Evolutionary conservation across 2,113 vertebrate genomes (phyloP).

Genomic region (Martes martes): DNA sequence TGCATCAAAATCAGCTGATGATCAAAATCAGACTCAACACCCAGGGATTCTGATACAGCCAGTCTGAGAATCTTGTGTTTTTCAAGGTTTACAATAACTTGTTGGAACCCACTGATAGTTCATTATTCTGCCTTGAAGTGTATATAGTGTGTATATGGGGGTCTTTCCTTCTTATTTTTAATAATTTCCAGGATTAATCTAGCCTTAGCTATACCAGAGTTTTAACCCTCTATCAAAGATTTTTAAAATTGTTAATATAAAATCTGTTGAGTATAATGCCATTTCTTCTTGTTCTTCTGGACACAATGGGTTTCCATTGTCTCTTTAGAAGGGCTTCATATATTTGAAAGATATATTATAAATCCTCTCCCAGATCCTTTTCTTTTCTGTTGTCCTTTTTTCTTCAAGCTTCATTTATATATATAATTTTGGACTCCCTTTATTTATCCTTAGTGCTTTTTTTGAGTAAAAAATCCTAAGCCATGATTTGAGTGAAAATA

Average conservation of each 20-base stretch:
- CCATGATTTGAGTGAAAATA: neutral
- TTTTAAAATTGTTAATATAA: neutral
- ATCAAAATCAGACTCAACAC: neutral
- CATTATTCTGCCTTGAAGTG: neutral
- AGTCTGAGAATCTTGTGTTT: neutral
- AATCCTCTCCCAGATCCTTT: neutral
- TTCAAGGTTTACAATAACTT: neutral
- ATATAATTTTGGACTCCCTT: neutral
- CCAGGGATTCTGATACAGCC: neutral
- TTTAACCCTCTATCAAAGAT: slow-evolving; percentile 8
- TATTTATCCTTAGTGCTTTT: neutral
- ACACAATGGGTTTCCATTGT: neutral
- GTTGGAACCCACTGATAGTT: neutral
- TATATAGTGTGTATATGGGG: neutral
- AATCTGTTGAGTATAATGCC: neutral
- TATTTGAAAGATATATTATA: neutral
- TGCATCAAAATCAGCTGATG: neutral
- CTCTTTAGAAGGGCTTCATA: neutral
- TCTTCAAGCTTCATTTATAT: neutral
- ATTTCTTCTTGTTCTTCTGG: neutral
- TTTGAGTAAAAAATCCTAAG: neutral
- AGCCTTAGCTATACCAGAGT: neutral
- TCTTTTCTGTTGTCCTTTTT: neutral
- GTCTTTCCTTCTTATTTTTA: slow-evolving; percentile 24
- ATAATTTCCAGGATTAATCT: neutral